A percentile compares a stretch with the other conserved stretches of the same genome.
Evolutionary conservation across 1,140 invertebrate genomes (phyloP).

Genomic region (Trachelipus rathkii): DNA sequence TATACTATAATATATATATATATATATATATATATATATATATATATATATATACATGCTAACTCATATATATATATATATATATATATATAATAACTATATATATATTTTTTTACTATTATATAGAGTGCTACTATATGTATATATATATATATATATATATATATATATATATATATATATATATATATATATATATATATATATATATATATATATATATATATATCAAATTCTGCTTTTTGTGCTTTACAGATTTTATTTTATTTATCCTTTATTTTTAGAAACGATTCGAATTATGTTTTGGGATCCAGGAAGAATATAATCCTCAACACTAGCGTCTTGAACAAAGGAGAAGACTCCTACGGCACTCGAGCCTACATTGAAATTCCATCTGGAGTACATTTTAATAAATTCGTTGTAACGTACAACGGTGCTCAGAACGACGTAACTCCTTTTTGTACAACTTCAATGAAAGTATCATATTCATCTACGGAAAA

Average conservation of each 20-base stretch:
- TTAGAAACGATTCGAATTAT: not conserved
- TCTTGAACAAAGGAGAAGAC: slow-evolving; percentile 30
- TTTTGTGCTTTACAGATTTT: too few species aligned
- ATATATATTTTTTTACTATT: too few species aligned
- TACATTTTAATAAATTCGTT: slow-evolving; percentile 32
- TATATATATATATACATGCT: too few species aligned
- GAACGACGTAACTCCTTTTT: slow-evolving; percentile 35
- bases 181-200: slow-evolving; percentile 17
- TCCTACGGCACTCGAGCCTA: slow-evolving; percentile 28
- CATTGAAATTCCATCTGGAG: slow-evolving; percentile 23
- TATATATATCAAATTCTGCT: too few species aligned
- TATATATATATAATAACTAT: slow-evolving; percentile 16
- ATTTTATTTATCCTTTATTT: too few species aligned
- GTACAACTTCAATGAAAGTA: slow-evolving; percentile 13
- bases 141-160: slow-evolving; percentile 23
- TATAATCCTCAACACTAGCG: not conserved
- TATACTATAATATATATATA: too few species aligned
- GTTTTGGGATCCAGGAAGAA: not conserved
- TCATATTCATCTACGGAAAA: not conserved
- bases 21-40: too few species aligned
- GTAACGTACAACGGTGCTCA: slow-evolving; percentile 16
- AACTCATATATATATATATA: not conserved
- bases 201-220: slow-evolving; percentile 23
- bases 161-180: not conserved
- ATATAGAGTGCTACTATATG: too few species aligned